Base-by-base conservation (phyloP, 1,140 invertebrate species). In the Bombus pyrosoma region DNA sequence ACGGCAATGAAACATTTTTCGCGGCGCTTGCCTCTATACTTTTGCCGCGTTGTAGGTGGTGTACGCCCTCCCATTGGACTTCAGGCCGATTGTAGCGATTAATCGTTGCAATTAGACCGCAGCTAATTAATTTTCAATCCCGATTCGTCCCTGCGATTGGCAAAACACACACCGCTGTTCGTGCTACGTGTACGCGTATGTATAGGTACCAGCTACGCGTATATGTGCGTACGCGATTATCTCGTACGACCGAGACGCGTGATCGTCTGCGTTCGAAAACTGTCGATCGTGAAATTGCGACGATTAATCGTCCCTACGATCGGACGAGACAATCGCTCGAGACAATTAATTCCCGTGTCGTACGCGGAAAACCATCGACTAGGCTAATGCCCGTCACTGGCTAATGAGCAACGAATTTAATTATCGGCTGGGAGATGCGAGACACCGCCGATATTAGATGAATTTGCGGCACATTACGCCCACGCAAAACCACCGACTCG, bases 21-120 rank as follows among this genome's bases (percentile, higher is more conserved):
- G n/a, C 57, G 9, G 25, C 57, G 75, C 75, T 77, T 77, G 75
- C 37, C 75, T 62, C 37, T 77, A 8, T 74, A 5, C 13, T 47
- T 53, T 18, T 25, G 10, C 72, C 12, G 18, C 9, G 39, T 22
- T 32, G 41, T 53, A 75, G 73, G 5, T 25, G 43, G 73, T 34
- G 32, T 53, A 18, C 41, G 10, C n/a, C 37, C 59, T 78, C 75
- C 82, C 75, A 80, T 83, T 89, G 82, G 88, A 89, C 88, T 89
- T 89, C 53, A 76, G 88, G 88, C 88, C 88, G 88, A 89, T 89
- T 89, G 88, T 89, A 88, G 88, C 88, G 88, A 89, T 88, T 88
- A 86, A 88, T 86, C 87, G 88, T 89, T 89, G 83, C 86, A 80
- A 87, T 83, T 82, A 88, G 74, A 78, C 64, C 74, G 79, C 62